Evolutionary conservation across 2,797 vertebrate genomes (phyloP).

Genomic region (Neosilurus hyrtlii): DNA sequence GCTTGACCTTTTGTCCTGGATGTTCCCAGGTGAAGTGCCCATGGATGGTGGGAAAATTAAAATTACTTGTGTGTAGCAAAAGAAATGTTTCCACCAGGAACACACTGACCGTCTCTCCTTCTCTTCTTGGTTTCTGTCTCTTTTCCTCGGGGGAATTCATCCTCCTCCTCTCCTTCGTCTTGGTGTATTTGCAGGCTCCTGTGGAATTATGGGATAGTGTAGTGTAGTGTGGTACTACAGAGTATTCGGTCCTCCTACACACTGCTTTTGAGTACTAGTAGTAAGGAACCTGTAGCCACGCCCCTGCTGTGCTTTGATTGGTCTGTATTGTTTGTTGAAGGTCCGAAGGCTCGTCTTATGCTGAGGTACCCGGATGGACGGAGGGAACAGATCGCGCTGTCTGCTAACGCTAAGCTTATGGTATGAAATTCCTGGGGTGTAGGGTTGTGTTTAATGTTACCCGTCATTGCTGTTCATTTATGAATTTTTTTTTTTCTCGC

Average conservation of each 20-base stretch:
- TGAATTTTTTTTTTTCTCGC: background rate
- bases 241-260: background rate
- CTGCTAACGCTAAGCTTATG: constrained; percentile 93
- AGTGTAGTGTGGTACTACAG: background rate
- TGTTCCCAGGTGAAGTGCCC: too few species aligned
- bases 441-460: background rate
- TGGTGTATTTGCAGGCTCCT: too few species aligned
- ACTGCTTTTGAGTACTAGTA: background rate
- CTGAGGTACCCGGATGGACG: constrained; percentile 96
- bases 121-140: too few species aligned
- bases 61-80: too few species aligned
- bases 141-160: too few species aligned
- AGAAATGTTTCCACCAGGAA: too few species aligned
- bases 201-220: too few species aligned
- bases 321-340: constrained; percentile 61
- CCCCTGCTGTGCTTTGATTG: background rate
- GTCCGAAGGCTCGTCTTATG: constrained; percentile 98
- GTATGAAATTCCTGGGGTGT: constrained; percentile 64
- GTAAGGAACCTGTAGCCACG: background rate
- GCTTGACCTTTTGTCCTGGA: too few species aligned
- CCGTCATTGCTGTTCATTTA: background rate
- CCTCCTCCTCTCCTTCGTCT: too few species aligned
- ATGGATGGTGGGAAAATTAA: too few species aligned
- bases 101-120: too few species aligned
- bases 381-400: constrained; percentile 94